These are phyloP conservation scores for Virgularia gustaviana DNA, from an alignment of 92 coral and sea anemone species.

Conservation along the genomic window DNA sequence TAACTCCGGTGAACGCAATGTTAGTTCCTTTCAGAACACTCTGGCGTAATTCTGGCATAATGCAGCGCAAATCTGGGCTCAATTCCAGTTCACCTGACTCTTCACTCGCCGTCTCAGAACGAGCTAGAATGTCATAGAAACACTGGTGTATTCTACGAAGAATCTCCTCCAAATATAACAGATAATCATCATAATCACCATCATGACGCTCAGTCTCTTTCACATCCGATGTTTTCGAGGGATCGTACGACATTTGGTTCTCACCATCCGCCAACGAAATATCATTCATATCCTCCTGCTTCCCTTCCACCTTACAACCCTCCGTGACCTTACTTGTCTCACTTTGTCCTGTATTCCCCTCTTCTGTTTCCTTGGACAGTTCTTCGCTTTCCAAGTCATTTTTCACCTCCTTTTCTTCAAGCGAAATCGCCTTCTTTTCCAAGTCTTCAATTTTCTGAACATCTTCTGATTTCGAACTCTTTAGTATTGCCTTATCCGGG, in stretches of 20 bases:
- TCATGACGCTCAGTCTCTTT: conserved; percentile 16
- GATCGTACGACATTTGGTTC: not conserved
- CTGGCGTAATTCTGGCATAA: conserved; percentile 65
- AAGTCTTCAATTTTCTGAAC: not conserved
- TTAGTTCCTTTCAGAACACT: conserved; percentile 73
- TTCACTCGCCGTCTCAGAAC: not conserved
- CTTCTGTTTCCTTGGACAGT: not conserved
- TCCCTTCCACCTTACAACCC: conserved; percentile 17
- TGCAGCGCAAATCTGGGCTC: conserved; percentile 71
- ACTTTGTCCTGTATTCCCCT: not conserved
- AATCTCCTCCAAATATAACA: conserved; percentile 86
- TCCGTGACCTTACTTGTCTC: conserved; percentile 6
- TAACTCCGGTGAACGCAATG: conserved; percentile 87
- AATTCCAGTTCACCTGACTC: conserved; percentile 11
- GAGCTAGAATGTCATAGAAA: conserved; percentile 60
- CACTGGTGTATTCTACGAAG: conserved; percentile 70
- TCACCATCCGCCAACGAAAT: not conserved
- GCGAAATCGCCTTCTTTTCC: not conserved
- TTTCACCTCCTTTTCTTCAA: not conserved
- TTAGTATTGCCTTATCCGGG: no score
- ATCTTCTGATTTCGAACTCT: no score
- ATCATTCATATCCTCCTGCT: not conserved
- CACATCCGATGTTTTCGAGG: conserved; percentile 16
- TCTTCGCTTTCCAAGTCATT: conserved; percentile 1
- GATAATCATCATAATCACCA: conserved; percentile 88